These are phyloP conservation scores for Nebria brevicollis DNA, from an alignment of 2,888 invertebrate genomes.

Conservation along the genomic window DNA sequence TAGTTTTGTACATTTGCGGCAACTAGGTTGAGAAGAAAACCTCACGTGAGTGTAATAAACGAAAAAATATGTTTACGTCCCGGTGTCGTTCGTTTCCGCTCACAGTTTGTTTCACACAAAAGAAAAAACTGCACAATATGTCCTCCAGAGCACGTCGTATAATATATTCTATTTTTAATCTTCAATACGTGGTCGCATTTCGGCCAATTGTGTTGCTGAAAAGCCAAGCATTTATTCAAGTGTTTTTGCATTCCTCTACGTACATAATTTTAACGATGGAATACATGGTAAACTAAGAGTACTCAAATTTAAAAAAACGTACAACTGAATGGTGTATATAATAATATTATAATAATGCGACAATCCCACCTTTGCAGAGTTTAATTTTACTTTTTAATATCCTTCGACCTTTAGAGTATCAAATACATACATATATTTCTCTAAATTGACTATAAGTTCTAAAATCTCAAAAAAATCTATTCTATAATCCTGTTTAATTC, in stretches of 20 bases:
- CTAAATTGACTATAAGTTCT: too few species aligned
- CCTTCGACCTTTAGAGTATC: too few species aligned
- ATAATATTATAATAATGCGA: background rate
- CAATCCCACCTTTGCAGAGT: background rate
- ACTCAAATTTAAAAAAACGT: background rate
- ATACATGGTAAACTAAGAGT: background rate
- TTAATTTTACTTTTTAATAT: too few species aligned
- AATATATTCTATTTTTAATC: conserved; percentile 12
- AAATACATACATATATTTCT: too few species aligned
- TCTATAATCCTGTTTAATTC: too few species aligned
- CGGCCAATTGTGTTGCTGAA: background rate
- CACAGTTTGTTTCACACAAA: background rate
- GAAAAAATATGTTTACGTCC: conserved; percentile 6
- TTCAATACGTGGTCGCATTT: background rate
- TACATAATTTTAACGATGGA: background rate
- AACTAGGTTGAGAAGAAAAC: background rate
- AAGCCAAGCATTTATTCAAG: conserved; percentile 3
- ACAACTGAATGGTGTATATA: background rate
- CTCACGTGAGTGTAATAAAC: conserved; percentile 9
- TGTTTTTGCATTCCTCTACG: background rate
- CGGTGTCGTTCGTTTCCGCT: background rate
- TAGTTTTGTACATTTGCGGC: background rate
- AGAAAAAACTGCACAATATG: conserved; percentile 5
- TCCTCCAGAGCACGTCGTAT: background rate
- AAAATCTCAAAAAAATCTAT: too few species aligned